phyloP scores from a whole-genome alignment of 2,113 vertebrate genomes.

The Desmodus rotundus region DNA sequence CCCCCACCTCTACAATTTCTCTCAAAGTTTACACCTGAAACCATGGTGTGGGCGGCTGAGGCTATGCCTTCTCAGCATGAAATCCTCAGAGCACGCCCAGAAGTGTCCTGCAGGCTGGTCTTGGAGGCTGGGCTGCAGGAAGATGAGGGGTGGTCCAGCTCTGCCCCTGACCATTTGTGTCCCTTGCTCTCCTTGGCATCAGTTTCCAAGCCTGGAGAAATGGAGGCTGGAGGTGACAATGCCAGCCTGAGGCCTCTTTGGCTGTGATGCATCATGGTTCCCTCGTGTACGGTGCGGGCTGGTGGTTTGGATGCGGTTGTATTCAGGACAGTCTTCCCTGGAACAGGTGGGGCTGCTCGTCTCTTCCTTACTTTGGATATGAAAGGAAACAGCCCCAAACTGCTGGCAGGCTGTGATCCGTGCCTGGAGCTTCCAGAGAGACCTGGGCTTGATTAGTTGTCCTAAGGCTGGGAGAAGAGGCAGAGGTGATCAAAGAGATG shows the following conservation, averaged over 20 bases:
- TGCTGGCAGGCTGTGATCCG: background rate
- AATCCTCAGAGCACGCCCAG: rapidly evolving
- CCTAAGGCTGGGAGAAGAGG: background rate
- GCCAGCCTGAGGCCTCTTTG: background rate
- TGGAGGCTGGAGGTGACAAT: background rate
- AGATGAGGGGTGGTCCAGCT: background rate
- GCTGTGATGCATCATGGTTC: background rate
- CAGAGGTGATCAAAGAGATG: background rate
- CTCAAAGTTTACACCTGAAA: background rate
- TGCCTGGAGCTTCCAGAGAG: background rate
- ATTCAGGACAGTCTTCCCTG: background rate
- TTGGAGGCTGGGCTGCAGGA: background rate
- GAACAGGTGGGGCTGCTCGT: background rate
- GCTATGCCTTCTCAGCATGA: background rate
- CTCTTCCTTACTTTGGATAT: background rate
- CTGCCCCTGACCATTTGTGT: background rate
- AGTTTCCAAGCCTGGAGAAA: background rate
- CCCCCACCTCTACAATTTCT: background rate
- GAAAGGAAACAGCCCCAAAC: background rate
- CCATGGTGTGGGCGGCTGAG: background rate
- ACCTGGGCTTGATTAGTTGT: background rate
- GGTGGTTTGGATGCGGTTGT: no score
- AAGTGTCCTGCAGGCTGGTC: background rate
- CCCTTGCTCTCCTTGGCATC: background rate
- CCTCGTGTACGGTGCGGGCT: rapidly evolving